Evolutionary conservation across 2,113 vertebrate species (phyloP).

Genomic region (Charina bottae): DNA sequence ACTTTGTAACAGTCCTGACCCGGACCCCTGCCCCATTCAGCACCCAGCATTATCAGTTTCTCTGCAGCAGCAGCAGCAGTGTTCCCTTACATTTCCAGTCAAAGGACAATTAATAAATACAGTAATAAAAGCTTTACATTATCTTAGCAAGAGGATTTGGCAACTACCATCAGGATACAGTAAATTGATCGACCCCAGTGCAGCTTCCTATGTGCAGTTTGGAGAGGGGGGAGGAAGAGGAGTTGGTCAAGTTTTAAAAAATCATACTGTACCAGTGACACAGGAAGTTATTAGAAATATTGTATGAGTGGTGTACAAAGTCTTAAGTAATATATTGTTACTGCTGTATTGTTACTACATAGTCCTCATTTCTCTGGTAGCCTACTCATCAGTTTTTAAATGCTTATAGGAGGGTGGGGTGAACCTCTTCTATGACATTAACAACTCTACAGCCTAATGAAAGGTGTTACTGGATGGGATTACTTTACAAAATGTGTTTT

Average conservation of each 20-base stretch:
- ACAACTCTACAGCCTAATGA: neutral
- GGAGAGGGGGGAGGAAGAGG: neutral
- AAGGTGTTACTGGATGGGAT: neutral
- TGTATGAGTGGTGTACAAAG: neutral
- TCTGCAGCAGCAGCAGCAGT: neutral
- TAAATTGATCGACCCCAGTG: neutral
- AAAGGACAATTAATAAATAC: neutral
- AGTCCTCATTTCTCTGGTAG: neutral
- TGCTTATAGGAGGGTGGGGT: neutral
- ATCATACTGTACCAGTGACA: neutral
- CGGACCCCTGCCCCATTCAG: too few relatives aligned
- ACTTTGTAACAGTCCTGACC: neutral
- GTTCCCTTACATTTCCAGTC: neutral
- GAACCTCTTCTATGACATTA: neutral
- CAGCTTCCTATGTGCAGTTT: neutral
- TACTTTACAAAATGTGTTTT: neutral
- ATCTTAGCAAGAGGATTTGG: constrained; percentile 4
- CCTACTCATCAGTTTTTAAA: neutral
- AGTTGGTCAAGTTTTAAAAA: neutral
- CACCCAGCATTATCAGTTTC: neutral
- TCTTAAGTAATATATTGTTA: neutral
- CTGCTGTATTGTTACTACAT: neutral
- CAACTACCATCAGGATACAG: neutral
- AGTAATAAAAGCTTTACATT: neutral
- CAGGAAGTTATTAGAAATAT: neutral